Base-by-base conservation (phyloP, 2,888 invertebrate species). In the Troides oblongomaculatus region DNA sequence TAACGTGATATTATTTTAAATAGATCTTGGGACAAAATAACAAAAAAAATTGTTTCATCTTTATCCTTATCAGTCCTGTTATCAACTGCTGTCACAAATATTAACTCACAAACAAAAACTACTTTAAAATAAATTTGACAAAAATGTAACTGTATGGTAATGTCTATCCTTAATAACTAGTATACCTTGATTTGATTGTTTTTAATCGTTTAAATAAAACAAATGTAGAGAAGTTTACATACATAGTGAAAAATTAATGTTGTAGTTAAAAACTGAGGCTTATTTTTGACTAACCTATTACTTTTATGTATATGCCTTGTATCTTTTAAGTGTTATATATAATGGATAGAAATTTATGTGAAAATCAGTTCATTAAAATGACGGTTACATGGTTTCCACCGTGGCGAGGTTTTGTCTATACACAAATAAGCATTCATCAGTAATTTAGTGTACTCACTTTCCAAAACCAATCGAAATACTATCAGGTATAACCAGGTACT, bases 401-500 rank as follows among this genome's bases (percentile, higher is more conserved):
- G 50, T 50, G 50, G 10, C 17, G n/a, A 53, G 6, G 6, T 53
- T 53, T 18, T n/a, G n/a, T n/a, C 53, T 18, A 53, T 53, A 14
- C 30, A 14, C 10, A 50, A 53, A 12, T 53, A 53, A 53, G n/a
- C 4, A 53, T 12, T 53, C 53, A 18, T 18, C 12, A 12, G 5
- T 53, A 18, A 53, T 53, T 53, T 21, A 21, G 0, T 21, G 21
- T 21, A 21, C 18, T 53, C 53, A 18, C n/a, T 6, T n/a, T n/a
- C n/a, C 0, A 53, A 62, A 43, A 62, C 12, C 10, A 23, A n/a
- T 46, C 43, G 17, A 12, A 39, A 46, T 62, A 5, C 36, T 25
- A 39, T 36, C 18, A 57, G 46, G 46, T 46, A 46, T 46, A 14
- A 36, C 59, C 62, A 60, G 62, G 62, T 66, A 53, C 58, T 61